Evolutionary conservation across 2,797 vertebrate species (phyloP).

Genomic region (Hydrolagus colliei): DNA sequence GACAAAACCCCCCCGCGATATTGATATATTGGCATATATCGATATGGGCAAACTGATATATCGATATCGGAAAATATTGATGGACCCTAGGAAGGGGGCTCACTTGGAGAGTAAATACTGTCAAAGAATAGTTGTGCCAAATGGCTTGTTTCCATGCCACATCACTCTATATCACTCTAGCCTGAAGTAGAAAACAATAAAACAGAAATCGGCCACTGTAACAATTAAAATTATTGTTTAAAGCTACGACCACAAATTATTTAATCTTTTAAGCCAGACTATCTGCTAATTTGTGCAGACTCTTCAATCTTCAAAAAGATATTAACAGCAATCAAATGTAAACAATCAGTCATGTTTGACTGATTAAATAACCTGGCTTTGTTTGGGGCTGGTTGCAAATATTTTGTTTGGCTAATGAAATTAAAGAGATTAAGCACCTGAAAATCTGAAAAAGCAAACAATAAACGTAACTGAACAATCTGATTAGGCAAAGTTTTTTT

Average conservation of each 20-base stretch:
- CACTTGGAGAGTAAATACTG: too few species aligned
- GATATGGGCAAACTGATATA: too few species aligned
- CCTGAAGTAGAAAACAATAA: not conserved
- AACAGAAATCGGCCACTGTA: not conserved
- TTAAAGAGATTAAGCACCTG: not conserved
- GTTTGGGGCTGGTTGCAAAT: not conserved
- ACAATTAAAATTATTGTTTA: not conserved
- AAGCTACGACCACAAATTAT: not conserved
- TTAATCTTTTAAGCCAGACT: not conserved
- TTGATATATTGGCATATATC: too few species aligned
- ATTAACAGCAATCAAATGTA: not conserved
- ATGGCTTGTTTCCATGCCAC: too few species aligned
- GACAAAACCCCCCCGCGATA: too few species aligned
- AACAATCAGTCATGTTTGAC: slow-evolving; percentile 1
- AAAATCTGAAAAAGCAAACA: not conserved
- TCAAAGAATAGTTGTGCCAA: too few species aligned
- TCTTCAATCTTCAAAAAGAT: slow-evolving; percentile 17
- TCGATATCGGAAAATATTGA: too few species aligned
- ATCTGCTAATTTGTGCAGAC: not conserved
- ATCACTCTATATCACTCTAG: too few species aligned
- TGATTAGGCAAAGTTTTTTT: not conserved
- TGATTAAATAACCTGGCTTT: not conserved
- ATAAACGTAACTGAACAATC: not conserved
- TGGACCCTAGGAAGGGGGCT: too few species aligned
- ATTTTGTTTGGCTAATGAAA: slow-evolving; percentile 2